Evolutionary conservation across 2,113 vertebrate genomes (phyloP).

Genomic region (Cygnus atratus): DNA sequence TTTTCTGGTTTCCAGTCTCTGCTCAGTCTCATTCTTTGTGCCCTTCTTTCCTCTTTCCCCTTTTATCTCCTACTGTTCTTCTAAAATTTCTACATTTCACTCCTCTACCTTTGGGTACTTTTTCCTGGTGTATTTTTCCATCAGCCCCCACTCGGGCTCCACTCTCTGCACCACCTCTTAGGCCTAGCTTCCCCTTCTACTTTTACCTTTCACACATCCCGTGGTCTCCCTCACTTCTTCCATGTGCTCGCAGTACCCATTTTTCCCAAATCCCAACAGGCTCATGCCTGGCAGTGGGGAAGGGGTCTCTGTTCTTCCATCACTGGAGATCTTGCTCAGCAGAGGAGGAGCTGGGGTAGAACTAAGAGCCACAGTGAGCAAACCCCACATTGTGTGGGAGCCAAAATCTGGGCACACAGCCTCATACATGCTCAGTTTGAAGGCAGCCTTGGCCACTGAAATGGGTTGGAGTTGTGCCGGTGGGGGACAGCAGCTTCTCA

Average conservation of each 20-base stretch:
- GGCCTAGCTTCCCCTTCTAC: neutral
- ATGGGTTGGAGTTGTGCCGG: slow-evolving; percentile 20
- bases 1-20: neutral
- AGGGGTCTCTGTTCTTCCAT: neutral
- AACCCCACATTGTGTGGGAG: neutral
- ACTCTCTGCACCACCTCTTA: neutral
- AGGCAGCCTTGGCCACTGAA: neutral
- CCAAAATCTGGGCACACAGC: neutral
- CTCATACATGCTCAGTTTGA: neutral
- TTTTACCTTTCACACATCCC: neutral
- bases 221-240: neutral
- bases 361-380: neutral
- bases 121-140: neutral
- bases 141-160: neutral
- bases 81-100: neutral
- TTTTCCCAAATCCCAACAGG: neutral
- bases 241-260: neutral
- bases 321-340: neutral
- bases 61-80: neutral
- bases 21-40: neutral
- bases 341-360: neutral
- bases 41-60: neutral
- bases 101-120: neutral
- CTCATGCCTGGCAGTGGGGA: fast-evolving
- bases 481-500: neutral